Conservation (phyloP, 2,888 invertebrate species). For the Tiliacea aurago region DNA sequence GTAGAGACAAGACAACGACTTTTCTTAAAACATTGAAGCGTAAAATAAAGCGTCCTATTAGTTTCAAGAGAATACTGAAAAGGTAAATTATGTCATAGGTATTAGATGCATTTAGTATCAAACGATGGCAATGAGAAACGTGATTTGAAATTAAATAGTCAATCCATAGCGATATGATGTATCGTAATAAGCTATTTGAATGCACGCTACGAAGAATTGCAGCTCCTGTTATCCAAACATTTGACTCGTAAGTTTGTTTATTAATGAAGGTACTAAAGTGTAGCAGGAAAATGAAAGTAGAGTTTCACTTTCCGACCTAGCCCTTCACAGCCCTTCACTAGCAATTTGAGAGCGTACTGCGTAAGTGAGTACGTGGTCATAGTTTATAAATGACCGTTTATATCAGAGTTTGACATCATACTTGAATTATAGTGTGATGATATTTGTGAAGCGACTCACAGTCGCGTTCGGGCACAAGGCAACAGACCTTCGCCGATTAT, state of each 20-base stretch:
- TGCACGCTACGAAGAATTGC: constrained; percentile 44
- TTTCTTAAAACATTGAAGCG: not conserved
- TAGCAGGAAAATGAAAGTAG: constrained; percentile 41
- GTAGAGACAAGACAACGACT: not conserved
- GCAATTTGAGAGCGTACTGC: not conserved
- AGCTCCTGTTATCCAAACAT: constrained; percentile 46
- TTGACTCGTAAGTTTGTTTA: constrained; percentile 36
- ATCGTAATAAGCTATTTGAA: constrained; percentile 57
- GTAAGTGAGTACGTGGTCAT: constrained; percentile 26
- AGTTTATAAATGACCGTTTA: constrained; percentile 65
- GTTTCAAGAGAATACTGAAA: not conserved
- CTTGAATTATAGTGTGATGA: constrained; percentile 63
- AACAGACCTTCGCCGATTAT: constrained; percentile 84
- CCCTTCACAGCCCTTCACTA: constrained; percentile 42
- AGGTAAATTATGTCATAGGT: not conserved
- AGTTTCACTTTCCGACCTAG: constrained; percentile 40
- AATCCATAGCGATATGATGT: constrained; percentile 35
- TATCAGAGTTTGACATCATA: constrained; percentile 69
- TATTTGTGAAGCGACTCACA: constrained; percentile 66
- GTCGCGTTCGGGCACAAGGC: constrained; percentile 67
- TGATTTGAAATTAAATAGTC: constrained; percentile 63
- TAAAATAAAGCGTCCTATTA: not conserved
- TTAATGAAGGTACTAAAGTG: constrained; percentile 35
- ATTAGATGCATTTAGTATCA: constrained; percentile 25
- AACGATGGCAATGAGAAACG: constrained; percentile 55